Percentiles rank a stretch among this genome's conserved stretches.
Evolutionary conservation across 2,797 vertebrate species (phyloP).

Genomic region (Callimico goeldii): DNA sequence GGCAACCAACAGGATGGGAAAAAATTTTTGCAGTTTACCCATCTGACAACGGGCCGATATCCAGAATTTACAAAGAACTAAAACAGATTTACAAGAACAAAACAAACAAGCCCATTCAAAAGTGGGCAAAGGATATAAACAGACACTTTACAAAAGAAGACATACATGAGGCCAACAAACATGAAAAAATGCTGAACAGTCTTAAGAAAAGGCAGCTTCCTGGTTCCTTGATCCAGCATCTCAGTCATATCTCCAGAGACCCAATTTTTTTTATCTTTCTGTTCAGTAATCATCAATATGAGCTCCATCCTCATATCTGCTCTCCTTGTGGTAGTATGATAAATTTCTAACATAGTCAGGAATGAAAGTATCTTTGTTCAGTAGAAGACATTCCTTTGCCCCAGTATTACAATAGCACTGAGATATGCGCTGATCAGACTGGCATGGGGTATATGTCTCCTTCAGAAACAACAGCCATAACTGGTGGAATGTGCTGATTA

Average conservation of each 20-base stretch:
- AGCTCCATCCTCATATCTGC: not conserved
- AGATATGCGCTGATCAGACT: not conserved
- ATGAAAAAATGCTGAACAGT: not conserved
- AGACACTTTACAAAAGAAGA: no score
- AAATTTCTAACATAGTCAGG: not conserved
- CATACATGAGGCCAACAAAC: no score
- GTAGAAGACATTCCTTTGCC: not conserved
- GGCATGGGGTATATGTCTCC: not conserved
- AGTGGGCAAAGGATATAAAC: no score
- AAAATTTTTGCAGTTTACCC: no score
- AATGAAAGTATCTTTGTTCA: not conserved
- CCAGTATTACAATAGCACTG: not conserved
- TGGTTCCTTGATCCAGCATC: not conserved
- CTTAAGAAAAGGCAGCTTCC: not conserved
- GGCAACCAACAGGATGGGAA: no score
- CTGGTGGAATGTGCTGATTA: not conserved
- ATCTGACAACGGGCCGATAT: no score
- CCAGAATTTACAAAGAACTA: no score
- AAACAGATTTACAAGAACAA: no score
- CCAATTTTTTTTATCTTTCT: not conserved
- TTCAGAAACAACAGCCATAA: not conserved
- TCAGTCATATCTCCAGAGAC: not conserved
- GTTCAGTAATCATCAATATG: not conserved
- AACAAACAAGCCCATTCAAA: no score
- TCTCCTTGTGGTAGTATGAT: not conserved